Evolutionary conservation across 23 tunicate genomes (phyloP).

Genomic region (Phallusia fumigata): DNA sequence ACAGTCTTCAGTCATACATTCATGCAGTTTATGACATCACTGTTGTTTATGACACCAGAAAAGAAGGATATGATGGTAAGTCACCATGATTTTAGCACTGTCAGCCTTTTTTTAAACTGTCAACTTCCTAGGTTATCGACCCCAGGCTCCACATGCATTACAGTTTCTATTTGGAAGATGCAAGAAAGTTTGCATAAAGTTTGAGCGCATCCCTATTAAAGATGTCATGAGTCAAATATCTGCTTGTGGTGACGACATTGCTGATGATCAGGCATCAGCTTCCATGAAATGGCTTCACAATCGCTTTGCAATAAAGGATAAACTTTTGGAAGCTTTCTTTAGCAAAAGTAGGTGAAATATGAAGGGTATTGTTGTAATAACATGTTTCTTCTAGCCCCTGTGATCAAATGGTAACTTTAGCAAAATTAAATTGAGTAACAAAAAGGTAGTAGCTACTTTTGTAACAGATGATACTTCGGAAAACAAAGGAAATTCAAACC

Average conservation of each 20-base stretch:
- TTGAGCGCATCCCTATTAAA: slow-evolving; percentile 43
- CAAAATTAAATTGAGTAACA: too few species aligned
- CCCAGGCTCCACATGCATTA: slow-evolving; percentile 20
- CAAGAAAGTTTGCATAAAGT: slow-evolving; percentile 32
- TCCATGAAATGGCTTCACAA: slow-evolving; percentile 52
- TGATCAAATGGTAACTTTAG: too few species aligned
- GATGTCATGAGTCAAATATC: slow-evolving; percentile 20
- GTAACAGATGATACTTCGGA: too few species aligned
- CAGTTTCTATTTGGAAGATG: slow-evolving; percentile 51
- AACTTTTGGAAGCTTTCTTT: slow-evolving; percentile 27
- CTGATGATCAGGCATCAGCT: slow-evolving; percentile 6
- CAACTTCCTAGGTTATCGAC: slow-evolving; percentile 12
- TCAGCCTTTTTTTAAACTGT: not conserved
- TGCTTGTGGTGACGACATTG: not conserved
- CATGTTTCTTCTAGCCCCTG: too few species aligned
- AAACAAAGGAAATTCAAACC: too few species aligned
- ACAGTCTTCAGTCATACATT: slow-evolving; percentile 17
- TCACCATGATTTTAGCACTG: not conserved
- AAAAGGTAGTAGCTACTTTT: too few species aligned
- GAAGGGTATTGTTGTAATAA: not conserved
- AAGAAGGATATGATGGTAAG: slow-evolving; percentile 11
- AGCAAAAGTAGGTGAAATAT: not conserved
- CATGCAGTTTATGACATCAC: slow-evolving; percentile 69
- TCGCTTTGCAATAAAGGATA: slow-evolving; percentile 48
- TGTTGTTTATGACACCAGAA: slow-evolving; percentile 26